Conservation (phyloP, 2,113 vertebrate species). For the Clarias gariepinus region DNA sequence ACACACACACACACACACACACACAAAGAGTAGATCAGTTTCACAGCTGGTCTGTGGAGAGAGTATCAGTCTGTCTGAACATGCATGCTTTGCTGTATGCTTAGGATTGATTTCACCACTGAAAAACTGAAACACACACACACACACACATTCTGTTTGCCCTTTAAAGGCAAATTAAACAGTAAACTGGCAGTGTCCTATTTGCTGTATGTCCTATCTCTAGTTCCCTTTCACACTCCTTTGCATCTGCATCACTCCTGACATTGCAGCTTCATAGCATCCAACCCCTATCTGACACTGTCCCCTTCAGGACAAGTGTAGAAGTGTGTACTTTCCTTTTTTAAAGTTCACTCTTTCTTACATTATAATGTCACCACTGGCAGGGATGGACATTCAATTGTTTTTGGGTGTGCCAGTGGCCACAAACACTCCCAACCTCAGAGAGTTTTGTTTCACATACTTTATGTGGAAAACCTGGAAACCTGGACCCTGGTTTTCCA, state of each 20-base stretch:
- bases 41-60: constrained; percentile 11
- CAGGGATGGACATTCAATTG: background rate
- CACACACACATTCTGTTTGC: background rate
- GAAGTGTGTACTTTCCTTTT: constrained; percentile 7
- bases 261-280: background rate
- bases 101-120: constrained; percentile 31
- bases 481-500: background rate
- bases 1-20: too few relatives aligned
- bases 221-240: background rate
- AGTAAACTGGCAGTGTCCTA: background rate
- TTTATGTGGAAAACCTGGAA: background rate
- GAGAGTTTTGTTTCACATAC: background rate
- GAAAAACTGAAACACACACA: constrained; percentile 3
- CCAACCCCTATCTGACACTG: constrained; percentile 16
- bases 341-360: background rate
- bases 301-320: constrained; percentile 28
- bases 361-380: background rate
- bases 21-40: constrained; percentile 17
- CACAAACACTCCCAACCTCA: background rate
- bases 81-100: constrained; percentile 19
- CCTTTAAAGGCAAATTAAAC: constrained; percentile 8
- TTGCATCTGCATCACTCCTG: background rate
- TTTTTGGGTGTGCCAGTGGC: background rate
- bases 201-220: background rate
- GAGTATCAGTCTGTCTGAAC: constrained; percentile 17